These are phyloP conservation scores for Coregonus clupeaformis DNA, from an alignment of 2,113 vertebrate genomes.

Conservation along the genomic window DNA sequence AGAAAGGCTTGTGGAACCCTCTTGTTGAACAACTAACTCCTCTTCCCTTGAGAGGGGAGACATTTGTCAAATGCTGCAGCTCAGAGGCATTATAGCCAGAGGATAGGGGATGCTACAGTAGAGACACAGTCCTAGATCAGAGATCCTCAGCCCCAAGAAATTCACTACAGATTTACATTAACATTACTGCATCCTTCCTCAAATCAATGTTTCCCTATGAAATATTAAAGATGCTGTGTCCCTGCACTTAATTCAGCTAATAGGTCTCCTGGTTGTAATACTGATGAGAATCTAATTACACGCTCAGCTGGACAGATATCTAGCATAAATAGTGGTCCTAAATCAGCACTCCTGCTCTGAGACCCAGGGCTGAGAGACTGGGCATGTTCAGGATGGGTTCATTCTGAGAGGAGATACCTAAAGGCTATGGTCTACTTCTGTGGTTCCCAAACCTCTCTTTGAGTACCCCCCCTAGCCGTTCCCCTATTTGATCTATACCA, in stretches of 20 bases:
- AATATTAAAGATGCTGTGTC: constrained; percentile 25
- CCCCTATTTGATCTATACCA: too few species aligned
- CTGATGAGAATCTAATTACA: constrained; percentile 69
- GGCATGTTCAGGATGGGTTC: neutral
- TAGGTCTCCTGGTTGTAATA: constrained; percentile 54
- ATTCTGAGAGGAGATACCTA: neutral
- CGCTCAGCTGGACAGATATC: constrained; percentile 62
- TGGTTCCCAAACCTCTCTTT: too few species aligned
- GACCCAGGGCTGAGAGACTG: neutral
- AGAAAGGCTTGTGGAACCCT: neutral
- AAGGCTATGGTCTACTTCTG: too few species aligned
- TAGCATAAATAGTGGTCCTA: constrained; percentile 44
- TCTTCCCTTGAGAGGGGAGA: neutral
- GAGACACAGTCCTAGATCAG: neutral
- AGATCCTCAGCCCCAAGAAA: neutral
- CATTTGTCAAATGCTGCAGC: neutral
- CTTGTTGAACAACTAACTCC: neutral
- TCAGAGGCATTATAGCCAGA: neutral
- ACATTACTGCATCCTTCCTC: neutral
- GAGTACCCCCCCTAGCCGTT: too few species aligned
- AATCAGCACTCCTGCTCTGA: neutral
- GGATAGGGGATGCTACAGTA: neutral
- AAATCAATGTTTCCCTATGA: neutral
- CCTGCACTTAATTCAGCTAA: constrained; percentile 46
- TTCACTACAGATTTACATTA: neutral